Conservation (phyloP, 2,797 vertebrate species). For the Malacoraja senta region DNA sequence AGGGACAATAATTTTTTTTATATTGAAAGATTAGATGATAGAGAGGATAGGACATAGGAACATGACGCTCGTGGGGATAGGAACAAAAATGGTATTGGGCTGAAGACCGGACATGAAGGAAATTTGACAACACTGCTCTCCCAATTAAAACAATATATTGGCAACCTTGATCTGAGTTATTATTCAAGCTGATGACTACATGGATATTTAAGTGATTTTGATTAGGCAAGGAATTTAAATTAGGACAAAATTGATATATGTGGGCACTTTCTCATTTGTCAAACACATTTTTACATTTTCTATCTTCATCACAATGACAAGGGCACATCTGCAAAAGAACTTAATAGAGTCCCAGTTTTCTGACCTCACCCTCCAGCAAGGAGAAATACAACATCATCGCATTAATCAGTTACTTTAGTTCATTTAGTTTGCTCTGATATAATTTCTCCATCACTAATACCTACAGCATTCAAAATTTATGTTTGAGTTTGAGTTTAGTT, state of each 20-base stretch:
- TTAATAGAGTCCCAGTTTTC: not conserved
- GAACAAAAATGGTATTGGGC: not conserved
- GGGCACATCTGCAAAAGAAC: not conserved
- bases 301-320: not conserved
- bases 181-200: not conserved
- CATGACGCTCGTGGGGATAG: not conserved
- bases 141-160: not conserved
- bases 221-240: not conserved
- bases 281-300: not conserved
- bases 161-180: not conserved
- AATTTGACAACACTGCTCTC: not conserved
- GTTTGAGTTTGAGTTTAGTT: too few species aligned
- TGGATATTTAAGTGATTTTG: not conserved
- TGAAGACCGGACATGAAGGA: not conserved
- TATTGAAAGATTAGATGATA: not conserved
- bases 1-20: not conserved
- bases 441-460: not conserved
- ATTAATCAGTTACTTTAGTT: not conserved
- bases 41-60: not conserved
- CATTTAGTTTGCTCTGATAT: not conserved
- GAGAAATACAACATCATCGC: not conserved
- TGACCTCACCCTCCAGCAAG: conserved; percentile 3
- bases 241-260: not conserved
- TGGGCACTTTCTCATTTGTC: not conserved
- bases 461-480: not conserved